Evolutionary conservation across 2,888 invertebrate genomes (phyloP), one percentile per base, ranked within the genome.

Genomic region (Caradrina kadenii): DNA sequence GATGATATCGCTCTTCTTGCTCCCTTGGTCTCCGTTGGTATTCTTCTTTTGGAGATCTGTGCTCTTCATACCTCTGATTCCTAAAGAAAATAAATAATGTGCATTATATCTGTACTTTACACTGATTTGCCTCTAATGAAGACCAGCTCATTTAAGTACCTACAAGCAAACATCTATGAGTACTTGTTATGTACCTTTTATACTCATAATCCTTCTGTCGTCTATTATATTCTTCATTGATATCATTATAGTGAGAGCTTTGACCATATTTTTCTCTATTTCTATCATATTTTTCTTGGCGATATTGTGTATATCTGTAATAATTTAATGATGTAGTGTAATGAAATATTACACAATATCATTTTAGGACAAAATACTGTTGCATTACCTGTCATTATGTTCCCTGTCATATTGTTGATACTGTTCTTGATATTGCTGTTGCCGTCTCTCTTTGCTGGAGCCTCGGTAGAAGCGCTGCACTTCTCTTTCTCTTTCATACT

Each of bases 391-490:
- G 64, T 93, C 90, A 86, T 87, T 90, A 39, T 88, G 90, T 49
- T 91, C 90, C 55, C 91, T 85, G 13, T 92, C 89, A 88, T 92
- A 91, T 35, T 79, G 77, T 31, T 87, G 89, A 86, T 91, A 92
- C 26, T 88, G 90, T 68, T 92, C 91, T 65, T 89, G 90, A 80
- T 93, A 91, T 1, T 90, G 90, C 1, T 90, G 90, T 53, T 85
- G 88, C 62, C 89, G 85, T 58, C 91, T 89, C 68, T 94, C 95
- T 77, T 94, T 95, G 80, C 94, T 95, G 39, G 95, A 94, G 15
- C 94, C 95, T 17, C 95, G 85, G 76, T 96, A 95, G 80, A 95
- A 96, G 10, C 95, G 88, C 79, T 94, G 93, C 13, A 93, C 92
- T 87, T 95, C 95, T 50, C 90, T 83, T 78, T 93, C 92, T 60